Base-by-base conservation (phyloP, 1,140 invertebrate genomes). In the Tyrophagus putrescentiae region DNA sequence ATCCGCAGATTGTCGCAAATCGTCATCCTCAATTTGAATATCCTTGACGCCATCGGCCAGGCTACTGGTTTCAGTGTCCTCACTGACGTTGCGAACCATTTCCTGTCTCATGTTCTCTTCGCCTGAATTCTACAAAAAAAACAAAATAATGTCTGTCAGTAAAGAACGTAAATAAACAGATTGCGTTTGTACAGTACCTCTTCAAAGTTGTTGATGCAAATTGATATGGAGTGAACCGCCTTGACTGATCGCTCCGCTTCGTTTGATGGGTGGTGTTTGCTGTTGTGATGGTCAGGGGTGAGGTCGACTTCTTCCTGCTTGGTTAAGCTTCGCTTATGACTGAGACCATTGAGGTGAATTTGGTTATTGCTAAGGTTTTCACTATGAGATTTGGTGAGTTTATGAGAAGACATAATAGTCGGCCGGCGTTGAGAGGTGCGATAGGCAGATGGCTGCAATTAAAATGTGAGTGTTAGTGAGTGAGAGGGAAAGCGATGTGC, bases 211-310 rank as follows among this genome's bases (percentile, higher is more conserved):
- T 54, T 31, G 39, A 54, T 54, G 39, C 52, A 54, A 13, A 54
- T 54, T 3, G 52, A 54, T 54, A 54, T 54, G n/a, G 52, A 54
- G 25, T 54, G 52, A 13, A 7, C 52, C n/a, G n/a, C 25, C 28
- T 27, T 54, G n/a, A n/a, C n/a, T n/a, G n/a, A n/a, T n/a, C n/a
- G n/a, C n/a, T n/a, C n/a, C n/a, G n/a, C n/a, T n/a, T n/a, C n/a
- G n/a, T n/a, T n/a, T n/a, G 36, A 39, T 39, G 36, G 18, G 45
- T 7, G 45, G 23, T 21, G 7, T 18, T 48, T 48, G n/a, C n/a
- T 21, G 7, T 48, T 48, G 7, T 48, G 21, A 21, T 48, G 23
- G 13, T 48, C 45, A 48, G 45, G 21, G 21, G 21, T 48, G 45
- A 48, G 7, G 18, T 48, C 45, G 45, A 48, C 21, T 48, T 48